A percentile compares a stretch with the other conserved stretches of the same genome.
Evolutionary conservation across 2,113 vertebrate genomes (phyloP).

Genomic region (Podocnemis expansa): DNA sequence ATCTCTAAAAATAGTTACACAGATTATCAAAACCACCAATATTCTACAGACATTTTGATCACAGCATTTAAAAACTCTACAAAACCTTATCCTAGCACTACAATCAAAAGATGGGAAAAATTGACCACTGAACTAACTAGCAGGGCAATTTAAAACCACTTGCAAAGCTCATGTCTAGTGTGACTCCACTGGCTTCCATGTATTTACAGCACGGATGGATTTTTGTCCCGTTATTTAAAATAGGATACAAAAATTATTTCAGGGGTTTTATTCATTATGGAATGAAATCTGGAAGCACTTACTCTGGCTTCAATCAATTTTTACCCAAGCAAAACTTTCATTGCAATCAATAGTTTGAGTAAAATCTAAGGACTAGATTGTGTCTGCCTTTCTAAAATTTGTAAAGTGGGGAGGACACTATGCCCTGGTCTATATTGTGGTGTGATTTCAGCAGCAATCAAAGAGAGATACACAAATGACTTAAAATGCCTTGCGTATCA

Average conservation of each 20-base stretch:
- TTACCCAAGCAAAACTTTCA: background rate
- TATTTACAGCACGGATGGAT: background rate
- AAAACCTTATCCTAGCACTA: background rate
- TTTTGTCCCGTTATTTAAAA: background rate
- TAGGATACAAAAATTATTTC: conserved; percentile 7
- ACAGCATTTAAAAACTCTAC: background rate
- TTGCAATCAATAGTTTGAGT: background rate
- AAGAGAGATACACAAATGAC: no score
- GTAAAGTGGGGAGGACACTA: background rate
- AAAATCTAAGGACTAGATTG: background rate
- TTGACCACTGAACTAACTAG: background rate
- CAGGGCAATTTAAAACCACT: background rate
- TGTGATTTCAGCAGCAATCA: no score
- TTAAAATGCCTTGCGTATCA: no score
- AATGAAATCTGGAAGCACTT: background rate
- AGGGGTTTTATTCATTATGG: conserved; percentile 10
- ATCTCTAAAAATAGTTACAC: conserved; percentile 25
- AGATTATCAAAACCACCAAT: conserved; percentile 27
- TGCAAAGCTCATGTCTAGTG: background rate
- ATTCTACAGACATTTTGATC: background rate
- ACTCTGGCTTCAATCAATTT: background rate
- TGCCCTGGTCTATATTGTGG: no score
- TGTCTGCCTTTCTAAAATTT: background rate
- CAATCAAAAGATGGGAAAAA: background rate
- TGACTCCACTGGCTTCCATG: background rate